Percentiles rank a stretch among this genome's conserved stretches.
Evolutionary conservation across 2,113 vertebrate genomes (phyloP).

Genomic region (Oryzias javanicus): DNA sequence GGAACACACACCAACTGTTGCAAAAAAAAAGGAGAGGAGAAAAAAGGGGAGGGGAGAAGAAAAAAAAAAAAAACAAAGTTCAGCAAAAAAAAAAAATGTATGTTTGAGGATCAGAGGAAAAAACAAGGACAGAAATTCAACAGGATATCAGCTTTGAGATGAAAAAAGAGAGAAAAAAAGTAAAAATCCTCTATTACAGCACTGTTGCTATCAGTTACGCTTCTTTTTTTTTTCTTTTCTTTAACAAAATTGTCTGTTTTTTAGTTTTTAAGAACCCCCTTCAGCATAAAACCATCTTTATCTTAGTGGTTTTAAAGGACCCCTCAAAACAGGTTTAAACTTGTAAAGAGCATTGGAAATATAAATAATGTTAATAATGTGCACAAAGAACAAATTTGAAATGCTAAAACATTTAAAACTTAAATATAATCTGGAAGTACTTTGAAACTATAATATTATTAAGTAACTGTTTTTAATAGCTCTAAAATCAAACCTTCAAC

Average conservation of each 20-base stretch:
- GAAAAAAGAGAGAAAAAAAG: not conserved
- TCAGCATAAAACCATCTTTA: not conserved
- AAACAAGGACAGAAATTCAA: not conserved
- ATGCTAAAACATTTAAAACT: not conserved
- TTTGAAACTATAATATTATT: no score
- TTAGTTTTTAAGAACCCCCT: not conserved
- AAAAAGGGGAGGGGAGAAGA: conserved; percentile 1
- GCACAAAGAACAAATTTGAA: not conserved
- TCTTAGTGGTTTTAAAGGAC: not conserved
- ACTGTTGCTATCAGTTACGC: no score
- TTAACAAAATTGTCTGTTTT: not conserved
- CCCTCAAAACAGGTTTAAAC: conserved; percentile 11
- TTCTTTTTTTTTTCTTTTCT: no score
- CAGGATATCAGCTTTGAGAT: not conserved
- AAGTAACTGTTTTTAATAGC: no score
- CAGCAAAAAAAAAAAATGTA: conserved; percentile 33
- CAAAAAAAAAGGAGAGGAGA: conserved; percentile 22
- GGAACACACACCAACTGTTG: conserved; percentile 77
- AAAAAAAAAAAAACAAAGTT: conserved; percentile 31
- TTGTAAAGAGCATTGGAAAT: conserved; percentile 12
- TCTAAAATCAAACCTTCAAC: no score
- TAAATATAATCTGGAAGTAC: no score
- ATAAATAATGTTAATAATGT: not conserved
- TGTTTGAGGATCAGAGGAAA: conserved; percentile 20
- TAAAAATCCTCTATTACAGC: not conserved